These are phyloP conservation scores for Chrysina gloriosa DNA, from an alignment of 2,888 invertebrate genomes.

Conservation along the genomic window DNA sequence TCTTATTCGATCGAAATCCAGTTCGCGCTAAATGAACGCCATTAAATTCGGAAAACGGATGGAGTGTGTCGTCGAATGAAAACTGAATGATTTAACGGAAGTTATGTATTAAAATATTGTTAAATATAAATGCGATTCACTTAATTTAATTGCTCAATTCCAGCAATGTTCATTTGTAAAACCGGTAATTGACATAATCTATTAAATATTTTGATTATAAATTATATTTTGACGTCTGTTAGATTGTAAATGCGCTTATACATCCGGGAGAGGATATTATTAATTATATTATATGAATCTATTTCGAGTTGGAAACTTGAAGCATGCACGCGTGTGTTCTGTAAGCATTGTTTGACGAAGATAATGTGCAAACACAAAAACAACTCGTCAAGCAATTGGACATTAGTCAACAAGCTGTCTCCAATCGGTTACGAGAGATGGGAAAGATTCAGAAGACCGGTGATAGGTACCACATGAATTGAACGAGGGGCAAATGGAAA, in stretches of 20 bases:
- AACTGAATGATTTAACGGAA: neutral
- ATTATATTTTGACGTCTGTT: neutral
- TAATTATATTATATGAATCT: slow-evolving; percentile 8
- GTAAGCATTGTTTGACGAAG: too few species aligned
- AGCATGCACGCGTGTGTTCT: too few species aligned
- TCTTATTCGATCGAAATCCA: neutral
- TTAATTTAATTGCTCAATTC: slow-evolving; percentile 10
- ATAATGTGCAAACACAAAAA: too few species aligned
- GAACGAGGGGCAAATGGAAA: too few species aligned
- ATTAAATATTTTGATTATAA: slow-evolving; percentile 14
- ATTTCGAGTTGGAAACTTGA: too few species aligned
- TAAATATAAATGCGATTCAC: neutral
- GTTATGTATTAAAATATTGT: neutral
- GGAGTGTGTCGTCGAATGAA: neutral
- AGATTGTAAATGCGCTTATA: neutral
- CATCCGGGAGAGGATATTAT: neutral
- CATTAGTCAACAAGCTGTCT: too few species aligned
- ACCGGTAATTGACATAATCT: neutral
- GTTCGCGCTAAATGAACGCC: neutral
- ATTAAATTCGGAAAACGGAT: neutral
- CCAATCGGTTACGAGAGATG: too few species aligned
- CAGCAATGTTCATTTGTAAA: neutral
- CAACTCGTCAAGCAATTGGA: too few species aligned
- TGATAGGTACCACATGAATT: too few species aligned
- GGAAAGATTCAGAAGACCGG: too few species aligned